Evolutionary conservation across 2,888 invertebrate species (phyloP).

Genomic region (Lomographa bimaculata): DNA sequence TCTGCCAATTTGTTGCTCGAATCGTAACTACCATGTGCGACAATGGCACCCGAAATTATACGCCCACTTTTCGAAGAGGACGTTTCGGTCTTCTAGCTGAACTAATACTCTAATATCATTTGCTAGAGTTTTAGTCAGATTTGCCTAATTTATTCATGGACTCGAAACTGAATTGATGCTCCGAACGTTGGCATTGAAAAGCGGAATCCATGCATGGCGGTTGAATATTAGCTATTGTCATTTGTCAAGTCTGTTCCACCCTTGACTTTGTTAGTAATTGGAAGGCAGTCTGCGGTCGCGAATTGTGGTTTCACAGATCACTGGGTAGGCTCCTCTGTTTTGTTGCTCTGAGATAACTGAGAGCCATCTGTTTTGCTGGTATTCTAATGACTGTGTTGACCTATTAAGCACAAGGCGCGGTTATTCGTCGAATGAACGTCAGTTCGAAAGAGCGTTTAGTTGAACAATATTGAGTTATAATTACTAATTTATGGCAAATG

Average conservation of each 20-base stretch:
- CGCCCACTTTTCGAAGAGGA: slow-evolving; percentile 27
- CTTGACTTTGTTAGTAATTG: slow-evolving; percentile 38
- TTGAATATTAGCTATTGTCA: slow-evolving; percentile 31
- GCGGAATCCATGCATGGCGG: slow-evolving; percentile 29
- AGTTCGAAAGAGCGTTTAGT: too few species aligned
- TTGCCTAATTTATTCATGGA: slow-evolving; percentile 26
- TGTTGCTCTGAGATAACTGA: slow-evolving; percentile 26
- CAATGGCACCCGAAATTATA: slow-evolving; percentile 28
- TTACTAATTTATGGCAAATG: too few species aligned
- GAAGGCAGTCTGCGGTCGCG: slow-evolving; percentile 28
- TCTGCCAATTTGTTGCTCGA: slow-evolving; percentile 65
- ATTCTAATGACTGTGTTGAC: slow-evolving; percentile 36
- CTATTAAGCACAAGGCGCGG: slow-evolving; percentile 34
- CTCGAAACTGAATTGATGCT: slow-evolving; percentile 21
- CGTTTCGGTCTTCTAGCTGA: slow-evolving; percentile 5
- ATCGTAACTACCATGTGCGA: slow-evolving; percentile 36
- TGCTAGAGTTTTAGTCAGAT: slow-evolving; percentile 17
- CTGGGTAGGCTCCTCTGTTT: slow-evolving; percentile 28
- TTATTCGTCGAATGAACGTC: slow-evolving; percentile 25
- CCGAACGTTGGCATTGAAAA: slow-evolving; percentile 24
- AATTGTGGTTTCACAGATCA: slow-evolving; percentile 43
- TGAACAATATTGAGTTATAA: slow-evolving; percentile 12
- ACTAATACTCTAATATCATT: slow-evolving; percentile 11
- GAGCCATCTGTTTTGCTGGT: slow-evolving; percentile 37
- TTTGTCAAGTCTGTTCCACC: slow-evolving; percentile 27